Percentiles rank a stretch among this genome's conserved stretches.
These are phyloP conservation scores for Chamaetylas fuelleborni DNA, from an alignment of 2,113 vertebrate species.

Conservation along the genomic window DNA sequence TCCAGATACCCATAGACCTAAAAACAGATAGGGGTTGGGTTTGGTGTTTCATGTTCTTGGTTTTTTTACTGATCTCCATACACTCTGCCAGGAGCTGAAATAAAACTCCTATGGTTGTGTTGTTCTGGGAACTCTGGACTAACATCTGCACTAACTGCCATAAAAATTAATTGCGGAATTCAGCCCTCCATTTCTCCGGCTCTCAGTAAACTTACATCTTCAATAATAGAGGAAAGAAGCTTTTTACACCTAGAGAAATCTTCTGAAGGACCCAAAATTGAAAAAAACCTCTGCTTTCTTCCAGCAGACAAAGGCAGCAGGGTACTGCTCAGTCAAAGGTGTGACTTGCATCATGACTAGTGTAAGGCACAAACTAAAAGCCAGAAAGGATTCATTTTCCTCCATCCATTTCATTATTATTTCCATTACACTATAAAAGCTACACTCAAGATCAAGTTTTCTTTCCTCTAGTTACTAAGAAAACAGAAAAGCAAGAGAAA, in stretches of 20 bases:
- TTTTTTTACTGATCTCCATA: not conserved
- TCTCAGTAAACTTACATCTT: conserved; percentile 22
- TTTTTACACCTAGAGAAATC: not conserved
- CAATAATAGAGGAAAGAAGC: not conserved
- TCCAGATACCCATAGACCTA: not conserved
- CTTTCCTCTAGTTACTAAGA: not conserved
- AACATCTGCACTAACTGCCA: not conserved
- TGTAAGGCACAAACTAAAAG: not conserved
- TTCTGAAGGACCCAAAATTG: not conserved
- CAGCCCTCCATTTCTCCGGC: not conserved
- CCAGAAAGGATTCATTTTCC: not conserved
- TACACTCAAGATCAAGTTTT: not conserved
- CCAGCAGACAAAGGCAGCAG: not conserved
- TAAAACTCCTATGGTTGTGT: not conserved
- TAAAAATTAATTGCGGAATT: conserved; percentile 27
- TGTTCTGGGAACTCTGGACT: not conserved
- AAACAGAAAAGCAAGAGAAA: not conserved
- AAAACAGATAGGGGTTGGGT: not conserved
- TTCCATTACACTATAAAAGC: not conserved
- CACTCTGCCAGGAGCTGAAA: not conserved
- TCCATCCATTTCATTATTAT: not conserved
- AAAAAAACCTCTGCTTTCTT: not conserved
- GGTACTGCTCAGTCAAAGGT: not conserved
- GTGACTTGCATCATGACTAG: not conserved
- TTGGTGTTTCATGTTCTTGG: not conserved